Evolutionary conservation across 2,797 vertebrate genomes (phyloP), one percentile per base, ranked within the genome.

Genomic region (Merluccius polli): DNA sequence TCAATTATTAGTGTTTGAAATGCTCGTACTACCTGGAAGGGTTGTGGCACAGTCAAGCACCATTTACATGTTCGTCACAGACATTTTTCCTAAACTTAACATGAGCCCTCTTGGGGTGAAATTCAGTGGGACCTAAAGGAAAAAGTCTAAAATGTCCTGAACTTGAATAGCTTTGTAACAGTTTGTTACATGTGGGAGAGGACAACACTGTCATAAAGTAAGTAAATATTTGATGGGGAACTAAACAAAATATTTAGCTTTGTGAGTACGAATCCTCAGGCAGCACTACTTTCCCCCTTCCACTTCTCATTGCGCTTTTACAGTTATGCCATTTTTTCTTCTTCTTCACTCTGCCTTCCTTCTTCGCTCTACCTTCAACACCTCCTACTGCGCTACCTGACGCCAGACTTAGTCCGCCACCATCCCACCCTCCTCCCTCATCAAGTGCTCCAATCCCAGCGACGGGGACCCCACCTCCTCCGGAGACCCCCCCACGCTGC

Each of bases 401-500:
- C 70, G 31, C 59, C 73, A 75, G 65, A 76, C 79, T 85, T 88
- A 92, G 84, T 91, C 88, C 73, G 83, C 86, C 77, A 86, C 82
- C 74, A 91, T 73, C 44, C 81, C 77, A 3, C 52, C 88, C 16
- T 91, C 84, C 32, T 90, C 87, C 10, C 74, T 78, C 32, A 48
- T n/a, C 73, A 83, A 70, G 75, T 85, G 85, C 76, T 87, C 87
- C 59, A 83, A 81, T 74, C 78, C 82, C 81, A 90, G 81, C 63
- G 86, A 87, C 65, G 92, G 88, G 74, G 88, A 87, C 13, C 81
- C 83, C 59, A 91, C 91, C 67, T 80, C 80, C 70, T 71, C 73
- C 0, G 84, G 84, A 0, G 87, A 88, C 77, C 91, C 87, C 78
- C 89, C 91, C 71, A 84, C 77, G 73, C 88, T 88, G 79, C 89